phyloP scores from a whole-genome alignment of 2,888 invertebrate genomes.

The Epinotia brunnichana region DNA sequence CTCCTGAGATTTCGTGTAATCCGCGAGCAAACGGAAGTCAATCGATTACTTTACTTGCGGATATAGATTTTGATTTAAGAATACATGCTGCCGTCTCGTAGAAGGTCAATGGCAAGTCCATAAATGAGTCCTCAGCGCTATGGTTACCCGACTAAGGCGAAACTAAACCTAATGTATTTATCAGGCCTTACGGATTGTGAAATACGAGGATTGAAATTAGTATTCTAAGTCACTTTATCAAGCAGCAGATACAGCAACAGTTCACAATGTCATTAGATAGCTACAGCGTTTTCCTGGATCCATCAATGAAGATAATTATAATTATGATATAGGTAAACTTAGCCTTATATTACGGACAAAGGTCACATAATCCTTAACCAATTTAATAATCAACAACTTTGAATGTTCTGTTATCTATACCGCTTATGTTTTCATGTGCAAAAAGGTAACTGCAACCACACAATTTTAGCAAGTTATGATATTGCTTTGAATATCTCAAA shows the following conservation, averaged over 20 bases:
- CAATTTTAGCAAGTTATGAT: background rate
- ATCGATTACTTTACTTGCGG: constrained; percentile 20
- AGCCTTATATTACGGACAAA: constrained; percentile 49
- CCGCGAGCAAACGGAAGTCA: constrained; percentile 34
- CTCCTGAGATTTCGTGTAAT: constrained; percentile 34
- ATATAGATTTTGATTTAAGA: constrained; percentile 20
- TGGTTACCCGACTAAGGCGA: background rate
- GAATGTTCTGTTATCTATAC: constrained; percentile 2
- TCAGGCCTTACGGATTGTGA: background rate
- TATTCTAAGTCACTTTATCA: background rate
- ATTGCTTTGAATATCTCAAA: background rate
- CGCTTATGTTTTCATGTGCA: background rate
- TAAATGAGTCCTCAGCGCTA: background rate
- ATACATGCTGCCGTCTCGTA: background rate
- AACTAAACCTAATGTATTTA: background rate
- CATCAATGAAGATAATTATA: background rate
- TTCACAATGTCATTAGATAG: background rate
- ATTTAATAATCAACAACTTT: constrained; percentile 2
- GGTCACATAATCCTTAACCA: constrained; percentile 58
- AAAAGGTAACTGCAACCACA: background rate
- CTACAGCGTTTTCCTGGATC: background rate
- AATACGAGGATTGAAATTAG: background rate
- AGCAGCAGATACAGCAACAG: background rate
- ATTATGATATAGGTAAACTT: background rate
- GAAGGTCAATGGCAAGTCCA: background rate